These are phyloP conservation scores for Hyles lineata DNA, from an alignment of 2,888 invertebrate genomes.

Conservation along the genomic window DNA sequence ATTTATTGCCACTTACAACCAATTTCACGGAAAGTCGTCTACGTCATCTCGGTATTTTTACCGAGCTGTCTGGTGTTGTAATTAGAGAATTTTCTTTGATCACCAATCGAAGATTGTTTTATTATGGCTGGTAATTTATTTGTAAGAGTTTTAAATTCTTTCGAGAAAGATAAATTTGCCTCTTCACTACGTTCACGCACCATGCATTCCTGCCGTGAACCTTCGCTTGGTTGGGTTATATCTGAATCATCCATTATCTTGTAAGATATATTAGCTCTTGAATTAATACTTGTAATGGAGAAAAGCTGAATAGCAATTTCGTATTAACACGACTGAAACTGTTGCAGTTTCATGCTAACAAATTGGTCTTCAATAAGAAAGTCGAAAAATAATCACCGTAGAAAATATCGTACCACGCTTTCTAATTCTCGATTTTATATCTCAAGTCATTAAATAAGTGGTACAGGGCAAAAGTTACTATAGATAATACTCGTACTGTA, in stretches of 20 bases:
- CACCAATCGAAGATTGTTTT: background rate
- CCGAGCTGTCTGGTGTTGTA: too few relatives aligned
- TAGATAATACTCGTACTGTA: background rate
- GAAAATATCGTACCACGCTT: background rate
- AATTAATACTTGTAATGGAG: background rate
- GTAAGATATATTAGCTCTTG: too few relatives aligned
- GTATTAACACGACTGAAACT: background rate
- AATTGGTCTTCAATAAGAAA: background rate
- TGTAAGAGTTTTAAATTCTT: too few relatives aligned
- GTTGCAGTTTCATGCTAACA: background rate
- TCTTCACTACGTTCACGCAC: too few relatives aligned
- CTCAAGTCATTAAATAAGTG: background rate
- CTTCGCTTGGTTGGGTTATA: too few relatives aligned
- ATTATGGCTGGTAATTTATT: background rate
- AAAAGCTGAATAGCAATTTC: background rate
- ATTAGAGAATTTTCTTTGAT: too few relatives aligned
- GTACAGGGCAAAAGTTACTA: background rate
- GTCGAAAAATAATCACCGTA: background rate
- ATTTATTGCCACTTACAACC: conserved; percentile 25
- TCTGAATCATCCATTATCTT: too few relatives aligned
- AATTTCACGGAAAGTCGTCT: conserved; percentile 12
- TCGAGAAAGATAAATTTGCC: too few relatives aligned
- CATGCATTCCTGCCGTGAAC: too few relatives aligned
- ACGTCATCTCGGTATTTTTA: background rate
- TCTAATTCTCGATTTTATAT: background rate